Conservation (phyloP, 1,140 invertebrate species). For the Lethocerus indicus region DNA sequence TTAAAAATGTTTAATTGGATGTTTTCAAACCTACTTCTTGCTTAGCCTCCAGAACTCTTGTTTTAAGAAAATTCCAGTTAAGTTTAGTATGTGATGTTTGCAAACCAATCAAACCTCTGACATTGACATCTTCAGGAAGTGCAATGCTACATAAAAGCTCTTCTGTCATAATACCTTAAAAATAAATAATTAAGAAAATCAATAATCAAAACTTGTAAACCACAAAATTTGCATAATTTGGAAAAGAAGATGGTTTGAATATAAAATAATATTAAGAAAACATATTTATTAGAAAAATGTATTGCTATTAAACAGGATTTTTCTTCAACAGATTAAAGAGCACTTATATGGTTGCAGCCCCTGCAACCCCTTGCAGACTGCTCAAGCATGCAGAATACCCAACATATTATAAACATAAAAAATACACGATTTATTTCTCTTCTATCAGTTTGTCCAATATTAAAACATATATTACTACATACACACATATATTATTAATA, state of each 20-base stretch:
- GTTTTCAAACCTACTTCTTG: constrained; percentile 6
- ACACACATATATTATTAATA: too few relatives aligned
- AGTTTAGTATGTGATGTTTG: constrained; percentile 1
- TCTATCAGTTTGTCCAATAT: background rate
- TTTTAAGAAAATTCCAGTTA: constrained; percentile 11
- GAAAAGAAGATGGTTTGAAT: background rate
- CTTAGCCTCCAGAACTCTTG: constrained; percentile 1
- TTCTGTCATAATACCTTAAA: constrained; percentile 9
- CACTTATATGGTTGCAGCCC: too few relatives aligned
- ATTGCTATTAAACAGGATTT: background rate
- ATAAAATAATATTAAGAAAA: background rate
- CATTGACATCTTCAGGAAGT: constrained; percentile 11
- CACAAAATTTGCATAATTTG: too few relatives aligned
- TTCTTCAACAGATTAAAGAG: background rate
- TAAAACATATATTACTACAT: too few relatives aligned
- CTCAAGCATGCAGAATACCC: background rate
- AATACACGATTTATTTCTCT: background rate
- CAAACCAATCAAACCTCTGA: constrained; percentile 6
- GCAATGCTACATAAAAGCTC: constrained; percentile 5
- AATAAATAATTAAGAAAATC: too few relatives aligned
- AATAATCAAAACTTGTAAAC: too few relatives aligned
- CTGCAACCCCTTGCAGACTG: too few relatives aligned
- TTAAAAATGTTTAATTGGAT: too few relatives aligned
- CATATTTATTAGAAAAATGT: background rate
- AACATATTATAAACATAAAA: background rate